Percentiles rank a stretch among this genome's conserved stretches.
These are phyloP conservation scores for Rhinogobius similis DNA, from an alignment of 2,113 vertebrate genomes.

Conservation along the genomic window DNA sequence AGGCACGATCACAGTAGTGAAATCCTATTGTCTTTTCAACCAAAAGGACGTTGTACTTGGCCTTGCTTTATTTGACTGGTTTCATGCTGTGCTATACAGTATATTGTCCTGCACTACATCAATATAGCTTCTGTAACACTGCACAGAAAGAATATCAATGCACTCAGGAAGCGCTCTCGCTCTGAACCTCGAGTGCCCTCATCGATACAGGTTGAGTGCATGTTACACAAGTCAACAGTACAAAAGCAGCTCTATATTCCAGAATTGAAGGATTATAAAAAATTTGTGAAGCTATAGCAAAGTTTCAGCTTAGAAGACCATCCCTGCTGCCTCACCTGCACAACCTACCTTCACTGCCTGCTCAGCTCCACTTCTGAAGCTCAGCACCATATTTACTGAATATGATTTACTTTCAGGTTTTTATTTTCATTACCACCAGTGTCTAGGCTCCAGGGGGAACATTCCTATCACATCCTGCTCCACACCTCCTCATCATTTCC, in stretches of 20 bases:
- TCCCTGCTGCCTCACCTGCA: no score
- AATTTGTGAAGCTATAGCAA: no score
- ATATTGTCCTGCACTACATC: slow-evolving; percentile 16
- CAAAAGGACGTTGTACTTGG: not conserved
- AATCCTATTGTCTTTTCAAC: slow-evolving; percentile 8
- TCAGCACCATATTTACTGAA: no score
- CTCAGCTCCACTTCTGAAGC: no score
- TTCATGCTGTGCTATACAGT: slow-evolving; percentile 22
- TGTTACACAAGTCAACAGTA: not conserved
- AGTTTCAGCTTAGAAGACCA: no score
- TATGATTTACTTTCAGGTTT: no score
- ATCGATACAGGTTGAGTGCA: slow-evolving; percentile 20
- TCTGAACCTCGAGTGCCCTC: slow-evolving; percentile 32
- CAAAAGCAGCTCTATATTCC: not conserved
- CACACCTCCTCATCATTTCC: no score
- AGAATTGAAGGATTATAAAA: not conserved
- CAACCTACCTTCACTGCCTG: no score
- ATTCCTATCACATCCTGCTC: no score
- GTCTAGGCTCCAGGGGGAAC: no score
- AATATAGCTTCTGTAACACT: slow-evolving; percentile 27
- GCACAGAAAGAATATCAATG: slow-evolving; percentile 32
- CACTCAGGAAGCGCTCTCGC: slow-evolving; percentile 15
- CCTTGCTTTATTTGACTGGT: slow-evolving; percentile 1
- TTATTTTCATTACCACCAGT: no score
- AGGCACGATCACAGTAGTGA: not conserved